phyloP scores from a whole-genome alignment of 2,113 vertebrate genomes.

The Fregetta grallaria region DNA sequence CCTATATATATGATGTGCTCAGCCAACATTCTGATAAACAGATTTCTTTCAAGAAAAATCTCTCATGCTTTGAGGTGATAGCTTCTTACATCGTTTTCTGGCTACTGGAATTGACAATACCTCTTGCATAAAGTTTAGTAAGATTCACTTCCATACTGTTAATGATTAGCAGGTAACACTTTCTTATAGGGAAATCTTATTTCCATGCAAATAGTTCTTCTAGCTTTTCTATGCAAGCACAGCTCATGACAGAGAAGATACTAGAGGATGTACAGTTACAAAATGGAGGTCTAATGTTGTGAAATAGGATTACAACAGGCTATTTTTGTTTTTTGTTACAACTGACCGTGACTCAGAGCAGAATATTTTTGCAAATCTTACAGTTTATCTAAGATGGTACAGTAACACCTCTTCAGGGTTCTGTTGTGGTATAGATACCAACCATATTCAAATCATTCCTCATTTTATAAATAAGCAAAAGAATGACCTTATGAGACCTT shows the following conservation, averaged over 20 bases:
- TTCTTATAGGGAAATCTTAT: background rate
- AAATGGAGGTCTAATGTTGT: background rate
- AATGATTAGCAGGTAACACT: background rate
- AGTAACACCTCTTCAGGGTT: background rate
- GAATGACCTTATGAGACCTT: background rate
- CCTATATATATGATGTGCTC: slow-evolving; percentile 32
- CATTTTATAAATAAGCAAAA: background rate
- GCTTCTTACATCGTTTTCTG: background rate
- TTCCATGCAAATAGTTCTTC: background rate
- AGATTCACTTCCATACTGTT: background rate
- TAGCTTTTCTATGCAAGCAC: background rate
- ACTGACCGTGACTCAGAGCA: background rate
- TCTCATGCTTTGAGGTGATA: background rate
- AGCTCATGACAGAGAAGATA: background rate
- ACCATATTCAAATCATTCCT: background rate
- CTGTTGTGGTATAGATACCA: background rate
- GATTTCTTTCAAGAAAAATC: slow-evolving; percentile 28
- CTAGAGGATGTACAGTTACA: background rate
- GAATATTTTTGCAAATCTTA: background rate
- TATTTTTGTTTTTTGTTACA: background rate
- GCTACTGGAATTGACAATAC: background rate
- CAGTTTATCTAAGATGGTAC: background rate
- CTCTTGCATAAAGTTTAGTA: background rate
- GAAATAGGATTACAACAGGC: background rate
- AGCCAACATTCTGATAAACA: slow-evolving; percentile 12